Conservation (phyloP, 2,888 invertebrate genomes). For the Oeneis ivallda region DNA sequence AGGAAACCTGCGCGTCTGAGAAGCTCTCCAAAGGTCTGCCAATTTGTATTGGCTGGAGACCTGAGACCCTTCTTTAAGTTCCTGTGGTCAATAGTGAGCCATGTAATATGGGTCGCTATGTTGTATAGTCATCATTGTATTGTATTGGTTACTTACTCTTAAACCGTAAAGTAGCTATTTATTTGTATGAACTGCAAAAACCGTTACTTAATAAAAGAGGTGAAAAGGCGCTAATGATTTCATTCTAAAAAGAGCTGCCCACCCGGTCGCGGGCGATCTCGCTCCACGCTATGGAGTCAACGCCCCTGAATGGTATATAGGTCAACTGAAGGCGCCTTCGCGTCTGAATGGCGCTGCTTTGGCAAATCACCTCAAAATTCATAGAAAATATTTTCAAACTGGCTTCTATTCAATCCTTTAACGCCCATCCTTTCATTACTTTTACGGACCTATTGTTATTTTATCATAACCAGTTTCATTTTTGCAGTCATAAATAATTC, state of each 20-base stretch:
- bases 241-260: conserved; percentile 30
- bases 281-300: conserved; percentile 65
- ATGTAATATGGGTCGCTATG: too few species aligned
- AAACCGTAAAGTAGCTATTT: not conserved
- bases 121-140: too few species aligned
- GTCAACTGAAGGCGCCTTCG: conserved; percentile 75
- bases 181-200: conserved; percentile 30
- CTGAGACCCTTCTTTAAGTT: too few species aligned
- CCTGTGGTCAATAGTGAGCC: too few species aligned
- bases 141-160: not conserved
- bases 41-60: too few species aligned
- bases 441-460: conserved; percentile 22
- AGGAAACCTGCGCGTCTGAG: too few species aligned
- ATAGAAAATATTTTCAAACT: conserved; percentile 51
- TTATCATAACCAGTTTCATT: conserved; percentile 54
- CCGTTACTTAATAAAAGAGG: conserved; percentile 26
- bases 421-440: conserved; percentile 46
- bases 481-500: conserved; percentile 60
- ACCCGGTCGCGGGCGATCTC: conserved; percentile 30
- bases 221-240: conserved; percentile 35
- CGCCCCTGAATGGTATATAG: conserved; percentile 73
- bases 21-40: too few species aligned
- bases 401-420: conserved; percentile 40
- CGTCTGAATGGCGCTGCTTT: conserved; percentile 69
- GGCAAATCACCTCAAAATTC: conserved; percentile 54